A percentile compares a stretch with the other conserved stretches of the same genome.
These are phyloP conservation scores for Scylla paramamosain DNA, from an alignment of 1,140 invertebrate species.

Conservation along the genomic window DNA sequence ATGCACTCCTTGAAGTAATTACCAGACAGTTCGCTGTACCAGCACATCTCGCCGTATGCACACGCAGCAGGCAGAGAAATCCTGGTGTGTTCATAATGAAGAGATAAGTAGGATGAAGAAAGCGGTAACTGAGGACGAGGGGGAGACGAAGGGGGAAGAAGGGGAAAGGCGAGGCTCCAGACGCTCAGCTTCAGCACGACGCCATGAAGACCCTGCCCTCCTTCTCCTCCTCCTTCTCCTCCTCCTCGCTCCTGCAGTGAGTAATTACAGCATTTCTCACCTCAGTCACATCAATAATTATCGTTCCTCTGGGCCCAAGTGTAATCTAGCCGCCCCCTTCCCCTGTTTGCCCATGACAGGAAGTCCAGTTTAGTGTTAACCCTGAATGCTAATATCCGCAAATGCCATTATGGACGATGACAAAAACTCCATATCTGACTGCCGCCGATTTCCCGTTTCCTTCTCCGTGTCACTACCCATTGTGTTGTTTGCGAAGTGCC, in stretches of 20 bases:
- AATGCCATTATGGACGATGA: not conserved
- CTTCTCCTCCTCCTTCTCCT: not conserved
- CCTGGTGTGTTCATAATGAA: not conserved
- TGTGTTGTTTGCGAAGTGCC: not conserved
- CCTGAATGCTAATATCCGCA: not conserved
- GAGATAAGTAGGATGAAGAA: slow-evolving; percentile 23
- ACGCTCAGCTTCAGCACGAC: slow-evolving; percentile 17
- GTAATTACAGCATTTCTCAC: slow-evolving; percentile 23
- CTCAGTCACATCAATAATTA: slow-evolving; percentile 8
- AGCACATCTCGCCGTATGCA: not conserved
- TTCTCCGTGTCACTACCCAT: not conserved
- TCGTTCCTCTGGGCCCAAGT: slow-evolving; percentile 4
- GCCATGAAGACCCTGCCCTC: not conserved
- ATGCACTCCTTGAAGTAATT: not conserved
- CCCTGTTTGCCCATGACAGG: slow-evolving; percentile 18
- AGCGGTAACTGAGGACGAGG: slow-evolving; percentile 17
- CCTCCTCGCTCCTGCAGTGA: slow-evolving; percentile 5
- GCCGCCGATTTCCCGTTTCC: not conserved
- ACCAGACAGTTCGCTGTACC: not conserved
- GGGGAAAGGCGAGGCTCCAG: not conserved
- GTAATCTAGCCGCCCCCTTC: slow-evolving; percentile 9
- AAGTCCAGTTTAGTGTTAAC: not conserved
- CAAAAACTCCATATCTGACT: not conserved
- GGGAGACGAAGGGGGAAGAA: not conserved
- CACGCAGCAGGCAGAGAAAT: not conserved